Evolutionary conservation across 2,888 invertebrate genomes (phyloP).

Genomic region (Drosophila percnosoma): DNA sequence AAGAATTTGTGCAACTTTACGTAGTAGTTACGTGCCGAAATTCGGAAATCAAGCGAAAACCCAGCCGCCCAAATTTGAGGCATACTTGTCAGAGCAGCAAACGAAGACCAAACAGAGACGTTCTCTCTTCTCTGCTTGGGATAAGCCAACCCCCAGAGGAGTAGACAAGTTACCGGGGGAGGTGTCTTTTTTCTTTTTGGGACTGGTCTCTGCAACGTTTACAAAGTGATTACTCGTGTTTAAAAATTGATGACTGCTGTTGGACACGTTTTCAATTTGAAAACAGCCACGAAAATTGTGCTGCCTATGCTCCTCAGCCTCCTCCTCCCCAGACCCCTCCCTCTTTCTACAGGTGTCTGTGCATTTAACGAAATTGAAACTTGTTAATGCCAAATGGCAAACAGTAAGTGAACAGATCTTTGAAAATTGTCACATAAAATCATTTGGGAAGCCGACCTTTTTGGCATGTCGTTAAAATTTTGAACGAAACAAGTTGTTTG

Average conservation of each 20-base stretch:
- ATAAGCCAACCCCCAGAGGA: constrained; percentile 63
- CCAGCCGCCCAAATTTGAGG: constrained; percentile 63
- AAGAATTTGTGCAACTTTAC: constrained; percentile 81
- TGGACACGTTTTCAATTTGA: constrained; percentile 83
- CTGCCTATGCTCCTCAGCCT: constrained; percentile 5
- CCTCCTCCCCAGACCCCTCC: background rate
- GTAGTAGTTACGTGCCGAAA: constrained; percentile 80
- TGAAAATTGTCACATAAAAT: constrained; percentile 66
- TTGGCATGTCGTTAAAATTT: constrained; percentile 63
- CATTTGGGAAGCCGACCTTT: constrained; percentile 50
- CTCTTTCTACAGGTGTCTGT: constrained; percentile 39
- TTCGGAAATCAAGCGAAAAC: constrained; percentile 69
- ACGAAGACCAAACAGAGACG: constrained; percentile 13
- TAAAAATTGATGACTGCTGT: constrained; percentile 82
- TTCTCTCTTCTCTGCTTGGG: constrained; percentile 19
- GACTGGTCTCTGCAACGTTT: constrained; percentile 62
- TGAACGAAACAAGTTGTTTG: constrained; percentile 2
- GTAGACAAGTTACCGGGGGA: constrained; percentile 16
- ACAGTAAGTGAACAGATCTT: constrained; percentile 9
- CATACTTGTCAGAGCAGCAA: constrained; percentile 61
- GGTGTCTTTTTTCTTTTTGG: constrained; percentile 16
- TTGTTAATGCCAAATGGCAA: constrained; percentile 35
- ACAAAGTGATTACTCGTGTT: constrained; percentile 83
- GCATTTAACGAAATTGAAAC: constrained; percentile 59
- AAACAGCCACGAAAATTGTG: constrained; percentile 50